Conservation (phyloP, 2,113 vertebrate species). For the Scalopus aquaticus region DNA sequence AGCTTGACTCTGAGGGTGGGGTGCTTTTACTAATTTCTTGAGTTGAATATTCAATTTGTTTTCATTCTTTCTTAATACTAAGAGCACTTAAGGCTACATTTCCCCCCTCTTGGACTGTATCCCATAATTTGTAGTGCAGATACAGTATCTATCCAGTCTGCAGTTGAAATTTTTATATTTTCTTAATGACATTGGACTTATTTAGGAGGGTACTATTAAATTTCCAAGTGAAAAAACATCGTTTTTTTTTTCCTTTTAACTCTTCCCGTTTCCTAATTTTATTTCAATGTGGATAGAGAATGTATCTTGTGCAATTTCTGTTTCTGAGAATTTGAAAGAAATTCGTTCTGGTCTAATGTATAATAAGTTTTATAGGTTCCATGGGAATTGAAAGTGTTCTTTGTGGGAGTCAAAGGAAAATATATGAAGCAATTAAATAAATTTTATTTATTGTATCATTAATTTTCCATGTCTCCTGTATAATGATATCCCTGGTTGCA, state of each 20-base stretch:
- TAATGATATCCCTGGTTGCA: neutral
- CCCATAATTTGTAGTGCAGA: neutral
- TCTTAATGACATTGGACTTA: neutral
- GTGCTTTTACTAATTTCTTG: conserved; percentile 41
- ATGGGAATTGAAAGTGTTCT: neutral
- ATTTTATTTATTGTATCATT: conserved; percentile 10
- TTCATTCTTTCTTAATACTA: conserved; percentile 57
- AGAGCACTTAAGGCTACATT: conserved; percentile 39
- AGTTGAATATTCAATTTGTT: conserved; percentile 59
- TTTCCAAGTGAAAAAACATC: neutral
- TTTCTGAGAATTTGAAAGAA: neutral
- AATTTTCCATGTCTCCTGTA: neutral
- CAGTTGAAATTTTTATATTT: neutral
- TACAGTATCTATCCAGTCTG: neutral
- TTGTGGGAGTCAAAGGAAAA: neutral
- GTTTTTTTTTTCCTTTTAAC: conserved; percentile 7
- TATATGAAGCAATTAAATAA: neutral
- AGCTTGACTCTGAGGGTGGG: neutral
- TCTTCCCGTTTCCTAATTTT: neutral
- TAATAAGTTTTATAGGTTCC: neutral
- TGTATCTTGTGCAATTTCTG: neutral
- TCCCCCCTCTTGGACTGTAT: neutral
- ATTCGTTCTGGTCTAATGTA: neutral
- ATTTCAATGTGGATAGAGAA: neutral
- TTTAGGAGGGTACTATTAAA: neutral